Evolutionary conservation across 2,797 vertebrate species (phyloP).

Genomic region (Hozukius guyotensis): DNA sequence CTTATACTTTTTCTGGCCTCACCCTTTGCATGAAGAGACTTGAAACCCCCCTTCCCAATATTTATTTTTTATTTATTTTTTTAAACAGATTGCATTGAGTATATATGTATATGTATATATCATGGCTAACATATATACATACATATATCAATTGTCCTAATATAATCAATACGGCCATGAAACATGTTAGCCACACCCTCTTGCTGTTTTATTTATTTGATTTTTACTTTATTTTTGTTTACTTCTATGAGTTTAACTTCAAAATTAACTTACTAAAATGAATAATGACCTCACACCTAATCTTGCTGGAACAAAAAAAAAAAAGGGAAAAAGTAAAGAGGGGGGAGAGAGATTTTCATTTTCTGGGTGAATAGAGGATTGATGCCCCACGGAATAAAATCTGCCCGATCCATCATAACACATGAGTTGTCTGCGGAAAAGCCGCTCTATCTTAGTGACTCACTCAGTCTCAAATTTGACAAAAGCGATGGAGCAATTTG

Average conservation of each 20-base stretch:
- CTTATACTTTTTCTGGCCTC: conserved; percentile 69
- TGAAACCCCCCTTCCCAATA: conserved; percentile 11
- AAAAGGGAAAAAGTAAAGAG: conserved; percentile 55
- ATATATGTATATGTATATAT: conserved; percentile 84
- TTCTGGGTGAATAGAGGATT: conserved; percentile 63
- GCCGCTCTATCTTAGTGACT: conserved; percentile 4
- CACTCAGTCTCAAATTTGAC: conserved; percentile 21
- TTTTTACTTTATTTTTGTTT: conserved; percentile 24
- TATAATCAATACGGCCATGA: conserved; percentile 73
- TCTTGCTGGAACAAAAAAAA: conserved; percentile 45
- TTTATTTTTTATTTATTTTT: conserved; percentile 3
- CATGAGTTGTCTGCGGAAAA: not conserved
- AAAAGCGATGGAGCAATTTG: conserved; percentile 32
- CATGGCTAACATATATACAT: conserved; percentile 79
- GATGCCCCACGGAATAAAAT: conserved; percentile 24
- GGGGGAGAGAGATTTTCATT: conserved; percentile 55
- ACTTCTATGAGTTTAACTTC: conserved; percentile 52
- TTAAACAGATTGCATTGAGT: conserved; percentile 71
- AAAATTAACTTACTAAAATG: conserved; percentile 76
- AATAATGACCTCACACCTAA: conserved; percentile 77
- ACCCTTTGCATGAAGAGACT: conserved; percentile 73
- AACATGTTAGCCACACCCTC: conserved; percentile 67
- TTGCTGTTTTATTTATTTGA: conserved; percentile 40
- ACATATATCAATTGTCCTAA: conserved; percentile 78
- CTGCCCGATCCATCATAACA: conserved; percentile 31